Percentiles rank a stretch among this genome's conserved stretches.
Conservation (phyloP, 2,797 vertebrate genomes). For the Protosalanx chinensis region DNA sequence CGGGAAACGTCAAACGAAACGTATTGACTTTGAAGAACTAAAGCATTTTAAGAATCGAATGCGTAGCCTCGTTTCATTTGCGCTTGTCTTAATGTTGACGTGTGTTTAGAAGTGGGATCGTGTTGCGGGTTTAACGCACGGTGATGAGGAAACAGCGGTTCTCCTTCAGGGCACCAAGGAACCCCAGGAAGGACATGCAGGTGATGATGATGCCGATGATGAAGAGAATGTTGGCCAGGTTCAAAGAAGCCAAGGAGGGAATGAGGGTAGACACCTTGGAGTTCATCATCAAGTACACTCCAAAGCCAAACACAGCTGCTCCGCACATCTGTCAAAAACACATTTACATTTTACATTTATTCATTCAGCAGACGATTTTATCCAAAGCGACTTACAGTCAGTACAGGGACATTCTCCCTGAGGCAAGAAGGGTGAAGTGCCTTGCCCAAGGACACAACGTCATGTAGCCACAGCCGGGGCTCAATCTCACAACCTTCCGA, state of each 20-base stretch:
- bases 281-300: slow-evolving; percentile 56
- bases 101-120: neutral
- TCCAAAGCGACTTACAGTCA: too few species aligned
- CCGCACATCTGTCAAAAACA: slow-evolving; percentile 63
- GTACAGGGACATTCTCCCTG: too few species aligned
- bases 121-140: slow-evolving; percentile 43
- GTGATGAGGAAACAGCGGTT: slow-evolving; percentile 77
- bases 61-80: neutral
- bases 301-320: slow-evolving; percentile 54
- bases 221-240: slow-evolving; percentile 59
- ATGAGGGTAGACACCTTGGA: slow-evolving; percentile 38
- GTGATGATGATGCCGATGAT: slow-evolving; percentile 73
- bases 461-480: too few species aligned
- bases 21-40: neutral
- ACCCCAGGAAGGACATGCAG: slow-evolving; percentile 77
- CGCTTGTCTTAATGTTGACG: neutral
- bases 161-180: slow-evolving; percentile 76
- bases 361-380: too few species aligned
- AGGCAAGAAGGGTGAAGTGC: too few species aligned
- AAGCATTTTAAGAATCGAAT: neutral
- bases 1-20: neutral
- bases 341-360: too few species aligned
- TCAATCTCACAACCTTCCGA: too few species aligned
- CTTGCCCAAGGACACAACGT: too few species aligned
- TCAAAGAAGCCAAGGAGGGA: slow-evolving; percentile 51